These are phyloP conservation scores for Oryzias dopingdopingensis DNA, from an alignment of 2,797 vertebrate species.

Conservation along the genomic window DNA sequence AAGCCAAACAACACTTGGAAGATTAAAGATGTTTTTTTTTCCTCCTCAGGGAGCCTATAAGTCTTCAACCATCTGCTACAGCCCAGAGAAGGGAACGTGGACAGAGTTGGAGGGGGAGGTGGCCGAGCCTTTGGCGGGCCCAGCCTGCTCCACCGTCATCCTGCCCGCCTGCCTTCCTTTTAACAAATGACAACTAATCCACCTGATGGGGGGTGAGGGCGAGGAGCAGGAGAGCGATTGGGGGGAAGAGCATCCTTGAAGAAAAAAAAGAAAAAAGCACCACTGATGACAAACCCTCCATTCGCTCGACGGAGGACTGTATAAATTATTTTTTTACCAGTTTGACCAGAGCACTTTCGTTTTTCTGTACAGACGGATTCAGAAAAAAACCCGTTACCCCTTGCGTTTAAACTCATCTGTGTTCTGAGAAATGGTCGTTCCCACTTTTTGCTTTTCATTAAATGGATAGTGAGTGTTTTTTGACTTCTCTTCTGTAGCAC, in stretches of 20 bases:
- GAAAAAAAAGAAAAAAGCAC: slow-evolving; percentile 60
- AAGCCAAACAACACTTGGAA: slow-evolving; percentile 15
- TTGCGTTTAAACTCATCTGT: slow-evolving; percentile 75
- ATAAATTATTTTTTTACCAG: slow-evolving; percentile 85
- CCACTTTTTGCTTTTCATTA: slow-evolving; percentile 67
- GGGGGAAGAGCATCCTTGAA: slow-evolving; percentile 64
- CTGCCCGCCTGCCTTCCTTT: slow-evolving; percentile 94
- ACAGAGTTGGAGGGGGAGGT: slow-evolving; percentile 97
- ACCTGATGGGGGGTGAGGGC: slow-evolving; percentile 1
- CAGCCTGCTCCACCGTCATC: slow-evolving; percentile 93
- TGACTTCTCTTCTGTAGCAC: slow-evolving; percentile 79
- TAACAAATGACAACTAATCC: slow-evolving; percentile 88
- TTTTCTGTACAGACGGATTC: slow-evolving; percentile 69
- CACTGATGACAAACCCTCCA: slow-evolving; percentile 61
- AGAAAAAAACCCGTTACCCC: slow-evolving; percentile 53
- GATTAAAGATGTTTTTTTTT: slow-evolving; percentile 36
- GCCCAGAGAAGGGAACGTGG: slow-evolving; percentile 97
- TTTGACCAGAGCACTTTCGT: slow-evolving; percentile 82
- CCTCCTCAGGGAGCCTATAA: slow-evolving; percentile 94
- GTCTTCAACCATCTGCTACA: slow-evolving; percentile 99
- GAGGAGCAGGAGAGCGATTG: slow-evolving; percentile 40
- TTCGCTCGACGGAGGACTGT: slow-evolving; percentile 65
- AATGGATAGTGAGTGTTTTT: slow-evolving; percentile 70
- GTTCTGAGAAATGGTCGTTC: slow-evolving; percentile 72
- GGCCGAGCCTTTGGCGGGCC: slow-evolving; percentile 95